phyloP scores from a whole-genome alignment of 2,797 vertebrate species.

The Schizopygopsis pylzovi region DNA sequence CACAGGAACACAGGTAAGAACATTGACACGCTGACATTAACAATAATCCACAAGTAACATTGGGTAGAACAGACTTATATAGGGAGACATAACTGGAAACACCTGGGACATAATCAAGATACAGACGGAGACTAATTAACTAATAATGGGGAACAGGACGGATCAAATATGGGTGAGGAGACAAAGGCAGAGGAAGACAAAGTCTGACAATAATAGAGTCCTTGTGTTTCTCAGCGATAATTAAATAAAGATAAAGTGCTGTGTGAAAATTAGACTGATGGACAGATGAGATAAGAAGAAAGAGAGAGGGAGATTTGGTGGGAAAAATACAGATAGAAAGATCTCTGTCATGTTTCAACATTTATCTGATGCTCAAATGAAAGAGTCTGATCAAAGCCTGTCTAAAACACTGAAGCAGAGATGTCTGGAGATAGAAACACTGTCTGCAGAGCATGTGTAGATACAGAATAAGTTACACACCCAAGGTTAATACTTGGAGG shows the following conservation, averaged over 20 bases:
- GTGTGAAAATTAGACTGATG: not conserved
- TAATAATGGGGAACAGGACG: no score
- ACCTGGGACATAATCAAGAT: no score
- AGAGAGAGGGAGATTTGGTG: not conserved
- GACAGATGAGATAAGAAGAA: not conserved
- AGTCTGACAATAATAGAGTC: no score
- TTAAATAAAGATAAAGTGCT: not conserved
- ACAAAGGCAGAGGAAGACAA: no score
- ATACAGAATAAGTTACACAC: not conserved
- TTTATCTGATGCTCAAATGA: constrained; percentile 47
- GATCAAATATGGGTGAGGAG: no score
- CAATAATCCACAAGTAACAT: no score
- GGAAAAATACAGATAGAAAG: not conserved
- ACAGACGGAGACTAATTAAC: no score
- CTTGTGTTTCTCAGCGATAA: constrained; percentile 9
- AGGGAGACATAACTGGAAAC: no score
- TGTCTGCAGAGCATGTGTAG: not conserved
- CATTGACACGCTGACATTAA: no score
- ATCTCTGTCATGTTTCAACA: constrained; percentile 32
- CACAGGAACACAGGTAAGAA: no score
- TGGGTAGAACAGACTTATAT: no score
- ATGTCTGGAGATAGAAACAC: not conserved
- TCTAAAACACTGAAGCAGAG: constrained; percentile 24
- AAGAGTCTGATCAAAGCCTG: constrained; percentile 55
- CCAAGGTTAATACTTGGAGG: not conserved